Conservation (phyloP, 2,113 vertebrate species). For the Struthidea cinerea region DNA sequence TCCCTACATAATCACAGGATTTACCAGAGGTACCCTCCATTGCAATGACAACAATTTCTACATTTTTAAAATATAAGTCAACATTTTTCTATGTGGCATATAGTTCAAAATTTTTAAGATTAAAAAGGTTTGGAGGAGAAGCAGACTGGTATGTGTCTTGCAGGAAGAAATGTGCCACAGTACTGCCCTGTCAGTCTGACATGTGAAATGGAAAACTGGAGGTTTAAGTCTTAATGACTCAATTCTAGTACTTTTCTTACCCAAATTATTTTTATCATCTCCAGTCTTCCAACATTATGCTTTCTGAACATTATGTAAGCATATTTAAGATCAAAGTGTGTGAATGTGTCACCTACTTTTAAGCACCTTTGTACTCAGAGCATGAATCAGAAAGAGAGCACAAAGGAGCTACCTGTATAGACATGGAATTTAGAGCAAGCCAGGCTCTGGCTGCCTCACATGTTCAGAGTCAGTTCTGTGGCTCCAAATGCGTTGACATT, state of each 20-base stretch:
- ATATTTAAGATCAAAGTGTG: background rate
- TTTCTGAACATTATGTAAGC: background rate
- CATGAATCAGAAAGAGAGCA: background rate
- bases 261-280: background rate
- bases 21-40: background rate
- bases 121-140: background rate
- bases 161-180: background rate
- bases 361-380: background rate
- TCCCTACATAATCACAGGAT: background rate
- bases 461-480: background rate
- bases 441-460: background rate
- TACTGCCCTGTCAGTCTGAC: background rate
- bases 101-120: background rate
- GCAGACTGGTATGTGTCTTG: background rate
- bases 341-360: background rate
- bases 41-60: background rate
- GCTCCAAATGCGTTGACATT: background rate
- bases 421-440: background rate
- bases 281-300: background rate
- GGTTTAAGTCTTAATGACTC: background rate
- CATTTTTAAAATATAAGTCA: background rate
- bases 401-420: background rate
- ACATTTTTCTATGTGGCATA: background rate
- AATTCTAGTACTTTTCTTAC: background rate
- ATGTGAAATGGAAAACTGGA: background rate